A percentile compares a stretch with the other conserved stretches of the same genome.
Conservation (phyloP, 2,888 invertebrate genomes). For the Artemia sinica region DNA sequence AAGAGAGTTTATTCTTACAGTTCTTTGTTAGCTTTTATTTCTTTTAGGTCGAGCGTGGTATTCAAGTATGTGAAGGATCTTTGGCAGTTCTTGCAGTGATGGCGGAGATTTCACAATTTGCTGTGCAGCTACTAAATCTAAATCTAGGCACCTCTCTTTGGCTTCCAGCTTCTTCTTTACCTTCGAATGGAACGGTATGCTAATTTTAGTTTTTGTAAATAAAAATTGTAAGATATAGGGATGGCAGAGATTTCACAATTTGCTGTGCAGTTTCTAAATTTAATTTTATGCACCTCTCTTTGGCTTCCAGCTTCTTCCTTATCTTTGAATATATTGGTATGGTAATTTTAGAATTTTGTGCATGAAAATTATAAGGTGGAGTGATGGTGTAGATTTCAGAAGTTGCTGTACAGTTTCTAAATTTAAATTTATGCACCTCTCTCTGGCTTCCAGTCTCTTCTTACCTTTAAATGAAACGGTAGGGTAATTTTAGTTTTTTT, state of each 20-base stretch:
- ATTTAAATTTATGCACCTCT: too few relatives aligned
- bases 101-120: constrained; percentile 5
- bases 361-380: too few relatives aligned
- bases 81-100: neutral
- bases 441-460: too few relatives aligned
- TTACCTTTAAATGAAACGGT: too few relatives aligned
- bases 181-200: neutral
- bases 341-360: too few relatives aligned
- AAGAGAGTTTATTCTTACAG: too few relatives aligned
- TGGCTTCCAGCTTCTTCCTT: constrained; percentile 3
- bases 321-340: neutral
- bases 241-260: neutral
- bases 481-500: too few relatives aligned
- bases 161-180: constrained; percentile 8
- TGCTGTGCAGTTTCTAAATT: neutral
- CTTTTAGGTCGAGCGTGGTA: constrained; percentile 6
- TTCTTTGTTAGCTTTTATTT: too few relatives aligned
- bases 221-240: neutral
- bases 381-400: too few relatives aligned
- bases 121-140: neutral
- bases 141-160: neutral
- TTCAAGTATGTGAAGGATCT: neutral
- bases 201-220: too few relatives aligned
- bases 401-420: too few relatives aligned
- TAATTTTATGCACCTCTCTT: neutral